Evolutionary conservation across 2,888 invertebrate species (phyloP), one percentile per base, ranked within the genome.

Genomic region (Chrysolina americana): DNA sequence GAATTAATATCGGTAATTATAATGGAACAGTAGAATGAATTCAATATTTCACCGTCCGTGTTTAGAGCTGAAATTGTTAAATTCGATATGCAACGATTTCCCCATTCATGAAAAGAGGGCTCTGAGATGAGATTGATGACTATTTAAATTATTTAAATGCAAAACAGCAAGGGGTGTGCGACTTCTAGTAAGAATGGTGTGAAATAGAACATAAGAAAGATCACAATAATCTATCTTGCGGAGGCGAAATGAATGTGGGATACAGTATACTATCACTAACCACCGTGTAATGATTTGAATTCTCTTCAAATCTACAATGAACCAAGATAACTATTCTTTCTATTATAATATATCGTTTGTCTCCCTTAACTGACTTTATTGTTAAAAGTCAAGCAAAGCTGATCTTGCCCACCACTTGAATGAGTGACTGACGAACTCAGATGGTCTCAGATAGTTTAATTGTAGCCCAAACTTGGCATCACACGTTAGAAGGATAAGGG

Each of bases 171-270:
- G 76, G 77, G 72, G 76, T 76, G 78, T 78, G 80, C 79, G 81
- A 80, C 78, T 79, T 71, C 73, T 73, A 76, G 79, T 73, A 78
- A 76, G 78, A 78, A 80, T 76, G 75, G 79, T 71, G 80, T 80
- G 78, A 79, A 77, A 76, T 81, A 82, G 83, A 81, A 80, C 78
- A 78, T 77, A 83, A 84, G 84, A 86, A 83, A 83, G 85, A 86
- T 86, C 80, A 80, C 83, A 77, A 79, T 80, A 85, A 86, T 86
- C 82, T 81, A 84, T 86, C 86, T 86, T 85, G 84, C 85, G 83
- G 83, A 78, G 59, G 76, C 59, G 68, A 74, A 75, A 70, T 44
- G 71, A 72, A 68, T 64, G 56, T 50, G 47, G 28, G 70, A 74
- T 73, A 53, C 36, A 41, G 15, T 56, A n/a, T n/a, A 68, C 76